These are phyloP conservation scores for Anniella stebbinsi DNA, from an alignment of 2,797 vertebrate genomes.

Conservation along the genomic window DNA sequence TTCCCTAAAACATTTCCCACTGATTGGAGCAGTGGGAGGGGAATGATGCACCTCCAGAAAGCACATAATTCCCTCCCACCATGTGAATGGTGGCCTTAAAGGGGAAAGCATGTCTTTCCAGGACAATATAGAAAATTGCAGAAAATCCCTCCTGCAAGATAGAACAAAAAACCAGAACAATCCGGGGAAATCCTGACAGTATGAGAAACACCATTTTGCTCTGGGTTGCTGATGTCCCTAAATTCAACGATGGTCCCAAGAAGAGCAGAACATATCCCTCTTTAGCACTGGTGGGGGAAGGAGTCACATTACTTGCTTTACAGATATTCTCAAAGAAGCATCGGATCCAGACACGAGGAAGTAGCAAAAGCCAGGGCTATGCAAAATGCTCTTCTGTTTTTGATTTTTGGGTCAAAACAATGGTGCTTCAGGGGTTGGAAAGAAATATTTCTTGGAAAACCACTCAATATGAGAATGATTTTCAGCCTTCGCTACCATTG, in stretches of 20 bases:
- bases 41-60: no score
- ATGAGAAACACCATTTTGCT: no score
- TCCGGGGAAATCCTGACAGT: no score
- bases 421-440: background rate
- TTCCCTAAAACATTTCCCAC: constrained; percentile 30
- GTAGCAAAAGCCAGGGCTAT: background rate
- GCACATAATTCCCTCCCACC: no score
- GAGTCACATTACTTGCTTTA: background rate
- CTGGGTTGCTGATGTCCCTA: background rate
- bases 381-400: background rate
- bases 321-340: background rate
- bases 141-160: no score
- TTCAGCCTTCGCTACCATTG: background rate
- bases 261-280: background rate
- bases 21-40: no score
- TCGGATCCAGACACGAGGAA: background rate
- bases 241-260: background rate
- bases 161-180: no score
- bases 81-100: no score
- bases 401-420: background rate
- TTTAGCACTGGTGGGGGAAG: background rate
- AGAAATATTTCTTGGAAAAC: background rate
- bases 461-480: background rate
- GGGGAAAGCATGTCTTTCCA: no score
- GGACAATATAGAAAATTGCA: no score